phyloP scores from a whole-genome alignment of 2,113 vertebrate species.

The Corythoichthys intestinalis region DNA sequence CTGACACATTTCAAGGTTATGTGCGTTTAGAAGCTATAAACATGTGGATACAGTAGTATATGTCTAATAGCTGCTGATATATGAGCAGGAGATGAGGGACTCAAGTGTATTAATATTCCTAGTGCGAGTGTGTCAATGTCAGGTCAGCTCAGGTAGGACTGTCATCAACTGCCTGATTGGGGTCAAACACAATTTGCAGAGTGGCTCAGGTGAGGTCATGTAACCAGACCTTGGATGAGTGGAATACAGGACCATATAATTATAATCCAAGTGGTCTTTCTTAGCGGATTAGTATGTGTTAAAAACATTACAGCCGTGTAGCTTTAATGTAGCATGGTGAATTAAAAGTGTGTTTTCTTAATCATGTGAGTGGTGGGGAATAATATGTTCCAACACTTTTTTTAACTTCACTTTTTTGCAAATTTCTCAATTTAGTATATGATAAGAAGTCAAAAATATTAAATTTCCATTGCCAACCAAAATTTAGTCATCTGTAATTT shows the following conservation, averaged over 20 bases:
- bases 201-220: conserved; percentile 23
- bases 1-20: conserved; percentile 8
- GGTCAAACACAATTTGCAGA: conserved; percentile 20
- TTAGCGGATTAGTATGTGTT: background rate
- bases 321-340: background rate
- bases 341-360: background rate
- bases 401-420: no score
- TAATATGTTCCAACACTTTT: no score
- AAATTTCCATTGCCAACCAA: background rate
- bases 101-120: conserved; percentile 4
- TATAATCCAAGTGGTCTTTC: background rate
- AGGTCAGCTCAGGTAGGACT: conserved; percentile 6
- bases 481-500: background rate
- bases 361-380: no score
- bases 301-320: background rate
- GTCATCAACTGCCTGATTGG: conserved; percentile 25
- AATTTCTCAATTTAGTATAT: no score
- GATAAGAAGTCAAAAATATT: background rate
- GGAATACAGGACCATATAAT: conserved; percentile 4
- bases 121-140: conserved; percentile 1
- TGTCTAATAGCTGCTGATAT: background rate
- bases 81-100: conserved; percentile 7
- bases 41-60: background rate
- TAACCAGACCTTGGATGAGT: conserved; percentile 19
- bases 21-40: background rate